Evolutionary conservation across 2,113 vertebrate genomes (phyloP), one percentile per base, ranked within the genome.

Genomic region (Pionites leucogaster): DNA sequence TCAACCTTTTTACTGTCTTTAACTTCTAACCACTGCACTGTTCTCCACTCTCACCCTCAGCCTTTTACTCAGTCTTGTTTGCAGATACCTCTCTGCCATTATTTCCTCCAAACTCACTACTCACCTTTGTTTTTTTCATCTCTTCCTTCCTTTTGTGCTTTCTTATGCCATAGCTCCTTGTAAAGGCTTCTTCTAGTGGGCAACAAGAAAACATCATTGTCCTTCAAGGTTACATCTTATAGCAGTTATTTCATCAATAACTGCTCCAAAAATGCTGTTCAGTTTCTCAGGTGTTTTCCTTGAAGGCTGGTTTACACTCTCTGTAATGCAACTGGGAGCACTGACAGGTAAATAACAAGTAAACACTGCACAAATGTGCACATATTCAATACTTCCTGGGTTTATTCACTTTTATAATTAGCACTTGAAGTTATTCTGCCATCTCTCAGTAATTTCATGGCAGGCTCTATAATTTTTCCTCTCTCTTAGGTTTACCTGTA

Each of bases 401-500:
- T 92, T 88, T 84, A 86, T 81, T 91, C 93, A 72, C 53, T 93
- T 94, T 47, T 37, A 49, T 69, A 95, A 86, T 92, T 91, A 86
- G 67, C 24, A 35, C 60, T 71, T 57, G 60, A 92, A 97, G 83
- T 65, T 88, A 82, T 70, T 63, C 77, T 68, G 67, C 68, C 78
- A 62, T 47, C 67, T 88, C 80, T 69, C 65, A 88, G 74, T 76
- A 77, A 92, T 88, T 90, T 82, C 49, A 83, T 2, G 0, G 82
- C 22, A 92, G 57, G 63, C 47, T 92, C 95, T 82, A 46, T 55
- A 93, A 93, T 87, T 92, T 89, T 77, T 68, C 75, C 90, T 92
- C 75, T 59, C 29, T 67, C 91, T 80, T 75, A 91, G 55, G 80
- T 94, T 97, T 97, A 97, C 97, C 95, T 97, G 97, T 93, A 97